These are phyloP conservation scores for Yponomeuta plumbellus DNA, from an alignment of 2,888 invertebrate species.

Conservation along the genomic window DNA sequence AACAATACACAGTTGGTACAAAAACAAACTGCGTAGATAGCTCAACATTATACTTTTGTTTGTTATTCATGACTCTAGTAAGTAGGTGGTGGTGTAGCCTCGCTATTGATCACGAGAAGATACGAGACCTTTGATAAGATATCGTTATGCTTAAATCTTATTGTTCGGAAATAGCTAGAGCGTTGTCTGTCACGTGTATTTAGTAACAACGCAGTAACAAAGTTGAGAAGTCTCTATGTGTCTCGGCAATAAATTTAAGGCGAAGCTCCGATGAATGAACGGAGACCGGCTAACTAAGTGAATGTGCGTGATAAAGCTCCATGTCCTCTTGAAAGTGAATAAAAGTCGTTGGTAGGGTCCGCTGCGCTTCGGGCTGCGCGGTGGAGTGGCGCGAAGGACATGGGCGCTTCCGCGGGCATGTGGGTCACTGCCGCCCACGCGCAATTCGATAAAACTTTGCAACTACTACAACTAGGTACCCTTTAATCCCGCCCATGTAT, in stretches of 20 bases:
- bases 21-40: neutral
- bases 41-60: conserved; percentile 11
- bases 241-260: neutral
- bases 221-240: neutral
- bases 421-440: conserved; percentile 72
- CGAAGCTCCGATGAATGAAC: neutral
- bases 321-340: conserved; percentile 9
- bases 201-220: neutral
- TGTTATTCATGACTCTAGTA: conserved; percentile 7
- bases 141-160: neutral
- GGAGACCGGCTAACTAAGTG: neutral
- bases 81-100: conserved; percentile 20
- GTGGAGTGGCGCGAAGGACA: conserved; percentile 28
- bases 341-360: conserved; percentile 3
- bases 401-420: conserved; percentile 41
- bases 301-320: neutral
- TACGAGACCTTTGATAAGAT: conserved; percentile 9
- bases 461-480: conserved; percentile 33
- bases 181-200: neutral
- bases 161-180: conserved; percentile 7
- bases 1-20: neutral
- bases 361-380: neutral
- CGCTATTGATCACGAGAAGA: conserved; percentile 27
- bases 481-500: conserved; percentile 21
- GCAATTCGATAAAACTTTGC: conserved; percentile 69